Evolutionary conservation across 2,113 vertebrate genomes (phyloP).

Genomic region (Salvelinus alpinus): DNA sequence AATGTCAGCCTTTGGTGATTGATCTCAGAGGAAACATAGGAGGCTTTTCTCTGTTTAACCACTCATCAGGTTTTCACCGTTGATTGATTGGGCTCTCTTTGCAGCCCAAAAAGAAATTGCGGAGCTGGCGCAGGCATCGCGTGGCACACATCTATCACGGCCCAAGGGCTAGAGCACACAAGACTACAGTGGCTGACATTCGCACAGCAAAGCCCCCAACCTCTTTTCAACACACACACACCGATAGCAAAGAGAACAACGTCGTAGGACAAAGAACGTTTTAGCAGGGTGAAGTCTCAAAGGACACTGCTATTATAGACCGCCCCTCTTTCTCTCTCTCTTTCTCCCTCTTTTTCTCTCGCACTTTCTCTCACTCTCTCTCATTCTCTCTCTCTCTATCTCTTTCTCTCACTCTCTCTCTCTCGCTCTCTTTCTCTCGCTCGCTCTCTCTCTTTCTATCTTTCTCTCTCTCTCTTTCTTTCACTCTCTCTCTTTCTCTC

Average conservation of each 20-base stretch:
- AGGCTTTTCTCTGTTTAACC: slow-evolving; percentile 58
- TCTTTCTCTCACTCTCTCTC: background rate
- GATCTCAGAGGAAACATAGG: slow-evolving; percentile 56
- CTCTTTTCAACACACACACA: slow-evolving; percentile 20
- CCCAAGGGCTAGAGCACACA: slow-evolving; percentile 34
- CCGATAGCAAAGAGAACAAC: slow-evolving; percentile 31
- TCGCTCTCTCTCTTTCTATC: too few relatives aligned
- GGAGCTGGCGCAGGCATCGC: slow-evolving; percentile 30
- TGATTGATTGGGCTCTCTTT: slow-evolving; percentile 61
- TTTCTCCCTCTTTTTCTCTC: slow-evolving; percentile 20
- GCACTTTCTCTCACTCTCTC: slow-evolving; percentile 16
- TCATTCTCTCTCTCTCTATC: slow-evolving; percentile 7
- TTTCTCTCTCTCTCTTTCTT: slow-evolving; percentile 13
- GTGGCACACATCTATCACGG: slow-evolving; percentile 61
- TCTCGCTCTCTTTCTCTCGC: too few relatives aligned
- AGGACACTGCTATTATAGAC: slow-evolving; percentile 14
- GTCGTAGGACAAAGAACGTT: slow-evolving; percentile 3
- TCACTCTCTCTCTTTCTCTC: background rate
- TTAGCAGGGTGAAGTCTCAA: slow-evolving; percentile 20
- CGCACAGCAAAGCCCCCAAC: background rate
- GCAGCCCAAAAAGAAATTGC: slow-evolving; percentile 52
- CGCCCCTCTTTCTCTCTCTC: background rate
- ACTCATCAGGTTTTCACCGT: slow-evolving; percentile 45
- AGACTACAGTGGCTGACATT: slow-evolving; percentile 29
- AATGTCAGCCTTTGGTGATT: slow-evolving; percentile 43